phyloP scores from a whole-genome alignment of 2,888 invertebrate species.

The Hipparchia semele region DNA sequence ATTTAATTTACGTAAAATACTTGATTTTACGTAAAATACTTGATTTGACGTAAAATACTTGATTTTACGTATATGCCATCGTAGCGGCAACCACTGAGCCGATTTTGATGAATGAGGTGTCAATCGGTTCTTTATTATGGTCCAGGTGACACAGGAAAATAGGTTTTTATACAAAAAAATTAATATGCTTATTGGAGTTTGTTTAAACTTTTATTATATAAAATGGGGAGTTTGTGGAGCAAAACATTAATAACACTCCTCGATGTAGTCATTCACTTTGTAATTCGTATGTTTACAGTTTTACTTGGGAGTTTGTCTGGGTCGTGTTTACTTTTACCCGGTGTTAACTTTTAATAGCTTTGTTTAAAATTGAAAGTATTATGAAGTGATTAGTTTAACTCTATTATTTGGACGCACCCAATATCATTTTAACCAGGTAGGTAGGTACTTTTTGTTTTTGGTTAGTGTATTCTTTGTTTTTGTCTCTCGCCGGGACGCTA shows the following conservation, averaged over 20 bases:
- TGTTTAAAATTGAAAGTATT: background rate
- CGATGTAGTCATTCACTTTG: background rate
- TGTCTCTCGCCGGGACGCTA: constrained; percentile 5
- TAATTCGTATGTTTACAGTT: constrained; percentile 2
- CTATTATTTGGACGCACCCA: background rate
- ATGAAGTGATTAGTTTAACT: background rate
- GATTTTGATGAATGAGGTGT: no score
- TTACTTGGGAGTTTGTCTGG: background rate
- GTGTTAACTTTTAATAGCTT: background rate
- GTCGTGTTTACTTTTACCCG: background rate
- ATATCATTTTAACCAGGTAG: background rate
- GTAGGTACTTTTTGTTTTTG: background rate
- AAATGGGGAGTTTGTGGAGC: background rate
- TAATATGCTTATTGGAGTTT: no score
- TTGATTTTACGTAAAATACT: no score
- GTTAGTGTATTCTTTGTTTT: background rate
- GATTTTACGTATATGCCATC: no score
- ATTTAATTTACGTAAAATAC: no score
- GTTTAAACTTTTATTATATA: no score
- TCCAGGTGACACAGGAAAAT: no score
- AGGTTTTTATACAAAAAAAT: no score
- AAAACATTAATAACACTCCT: background rate
- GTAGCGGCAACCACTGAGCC: no score
- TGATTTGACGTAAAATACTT: no score
- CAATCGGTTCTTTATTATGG: no score